Evolutionary conservation across 2,113 vertebrate genomes (phyloP).

Genomic region (Pollimyrus isidori): DNA sequence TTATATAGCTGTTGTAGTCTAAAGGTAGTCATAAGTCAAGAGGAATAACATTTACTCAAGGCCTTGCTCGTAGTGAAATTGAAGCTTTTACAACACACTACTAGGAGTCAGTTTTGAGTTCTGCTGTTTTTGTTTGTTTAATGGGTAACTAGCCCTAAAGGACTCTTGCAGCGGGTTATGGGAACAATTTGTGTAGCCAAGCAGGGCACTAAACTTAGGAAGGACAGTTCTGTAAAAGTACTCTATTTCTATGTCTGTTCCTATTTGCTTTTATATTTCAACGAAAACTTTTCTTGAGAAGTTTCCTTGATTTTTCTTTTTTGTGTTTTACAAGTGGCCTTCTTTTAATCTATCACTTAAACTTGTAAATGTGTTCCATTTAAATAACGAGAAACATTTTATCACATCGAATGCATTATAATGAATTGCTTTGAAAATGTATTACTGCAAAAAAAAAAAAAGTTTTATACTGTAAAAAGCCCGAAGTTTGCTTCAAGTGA

Average conservation of each 20-base stretch:
- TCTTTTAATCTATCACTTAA: background rate
- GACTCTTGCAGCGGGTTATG: constrained; percentile 5
- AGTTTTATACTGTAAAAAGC: background rate
- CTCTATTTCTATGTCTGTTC: background rate
- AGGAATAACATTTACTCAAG: constrained; percentile 11
- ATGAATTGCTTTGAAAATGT: background rate
- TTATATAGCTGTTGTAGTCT: background rate
- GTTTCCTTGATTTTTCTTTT: background rate
- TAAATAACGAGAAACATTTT: background rate
- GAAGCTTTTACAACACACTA: background rate
- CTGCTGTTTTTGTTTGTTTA: constrained; percentile 18
- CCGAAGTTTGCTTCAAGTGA: too few species aligned
- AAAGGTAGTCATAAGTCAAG: constrained; percentile 2
- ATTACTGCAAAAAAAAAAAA: too few species aligned
- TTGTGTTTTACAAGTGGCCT: background rate
- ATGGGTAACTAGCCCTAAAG: constrained; percentile 20
- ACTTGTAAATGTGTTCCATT: background rate
- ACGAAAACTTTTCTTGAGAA: background rate
- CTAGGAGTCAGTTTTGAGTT: constrained; percentile 3
- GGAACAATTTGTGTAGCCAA: constrained; percentile 1
- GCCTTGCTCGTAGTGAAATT: background rate
- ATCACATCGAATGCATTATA: background rate
- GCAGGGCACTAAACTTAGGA: background rate
- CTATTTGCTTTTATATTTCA: background rate
- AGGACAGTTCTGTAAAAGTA: background rate